Evolutionary conservation across 2,888 invertebrate species (phyloP), one percentile per base, ranked within the genome.

Genomic region (Ptilodon capucinus): DNA sequence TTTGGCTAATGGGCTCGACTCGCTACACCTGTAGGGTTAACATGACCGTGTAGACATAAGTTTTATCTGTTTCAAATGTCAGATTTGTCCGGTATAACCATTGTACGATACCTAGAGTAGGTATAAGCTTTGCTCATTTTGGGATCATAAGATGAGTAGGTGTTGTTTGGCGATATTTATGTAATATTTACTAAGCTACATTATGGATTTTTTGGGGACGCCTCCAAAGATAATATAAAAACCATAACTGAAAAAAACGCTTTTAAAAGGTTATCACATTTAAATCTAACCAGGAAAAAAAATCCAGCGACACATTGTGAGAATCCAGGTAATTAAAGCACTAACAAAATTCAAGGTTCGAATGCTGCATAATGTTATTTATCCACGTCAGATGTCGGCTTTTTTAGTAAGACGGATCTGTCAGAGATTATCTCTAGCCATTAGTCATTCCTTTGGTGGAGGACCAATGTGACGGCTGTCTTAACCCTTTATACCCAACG

Each of bases 401-500:
- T 89, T 87, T 88, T 89, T 88, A 80, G 74, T 84, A 86, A 87
- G 86, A 86, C 80, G 87, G 76, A 87, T 87, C 87, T 90, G 90
- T 86, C 89, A 89, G 76, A 88, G 91, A 91, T 91, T 87, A 90
- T 91, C 89, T 88, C 59, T 51, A 65, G 62, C 64, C 73, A 89
- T 91, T 84, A 83, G 60, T 91, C 88, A 91, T 87, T 86, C 82
- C 84, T 86, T 86, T 86, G 82, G 77, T 79, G 74, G 75, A 76
- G 76, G 81, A 77, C 77, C 84, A 84, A 82, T 86, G 82, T 90
- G 87, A 88, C 90, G 90, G 89, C 84, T 86, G 86, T 82, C 85
- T 86, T 84, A 89, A 90, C 91, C 90, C 90, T 91, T 91, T 88
- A 90, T 86, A 89, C 82, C 89, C 89, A 88, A 86, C 88, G 82